Conservation (phyloP, 2,888 invertebrate genomes). For the Herminia tarsipennalis region DNA sequence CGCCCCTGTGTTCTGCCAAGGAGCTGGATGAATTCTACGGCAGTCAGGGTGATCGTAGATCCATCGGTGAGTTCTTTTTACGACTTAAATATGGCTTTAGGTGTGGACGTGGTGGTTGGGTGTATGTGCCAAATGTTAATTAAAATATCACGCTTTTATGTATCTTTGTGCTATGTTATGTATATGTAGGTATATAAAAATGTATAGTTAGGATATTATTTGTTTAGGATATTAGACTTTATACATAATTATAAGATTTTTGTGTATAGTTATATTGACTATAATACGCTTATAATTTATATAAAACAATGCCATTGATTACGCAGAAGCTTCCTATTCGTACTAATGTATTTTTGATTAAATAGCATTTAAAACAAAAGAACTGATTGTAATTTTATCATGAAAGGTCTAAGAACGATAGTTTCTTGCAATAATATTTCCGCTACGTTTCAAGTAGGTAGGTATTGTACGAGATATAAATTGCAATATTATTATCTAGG, state of each 20-base stretch:
- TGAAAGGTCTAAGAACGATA: too few species aligned
- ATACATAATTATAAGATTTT: neutral
- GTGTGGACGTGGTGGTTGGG: constrained; percentile 55
- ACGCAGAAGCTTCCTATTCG: neutral
- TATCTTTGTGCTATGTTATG: constrained; percentile 15
- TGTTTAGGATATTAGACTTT: neutral
- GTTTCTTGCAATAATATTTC: constrained; percentile 43
- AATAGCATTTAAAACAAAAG: too few species aligned
- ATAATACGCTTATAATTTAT: neutral
- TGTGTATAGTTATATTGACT: neutral
- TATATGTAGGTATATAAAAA: neutral
- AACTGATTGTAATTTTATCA: neutral
- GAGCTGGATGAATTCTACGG: constrained; percentile 88
- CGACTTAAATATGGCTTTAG: constrained; percentile 49
- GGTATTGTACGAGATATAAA: constrained; percentile 39
- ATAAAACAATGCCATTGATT: neutral
- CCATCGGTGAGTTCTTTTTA: constrained; percentile 80
- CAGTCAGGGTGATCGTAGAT: constrained; percentile 83
- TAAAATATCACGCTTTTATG: constrained; percentile 41
- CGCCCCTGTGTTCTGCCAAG: constrained; percentile 90
- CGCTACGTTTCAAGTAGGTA: constrained; percentile 39
- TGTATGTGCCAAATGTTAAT: constrained; percentile 53
- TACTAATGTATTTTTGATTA: too few species aligned
- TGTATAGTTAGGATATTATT: neutral
- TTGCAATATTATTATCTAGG: constrained; percentile 62